Evolutionary conservation across 2,888 invertebrate species (phyloP), one percentile per base, ranked within the genome.

Genomic region (Heliconius ethilla): DNA sequence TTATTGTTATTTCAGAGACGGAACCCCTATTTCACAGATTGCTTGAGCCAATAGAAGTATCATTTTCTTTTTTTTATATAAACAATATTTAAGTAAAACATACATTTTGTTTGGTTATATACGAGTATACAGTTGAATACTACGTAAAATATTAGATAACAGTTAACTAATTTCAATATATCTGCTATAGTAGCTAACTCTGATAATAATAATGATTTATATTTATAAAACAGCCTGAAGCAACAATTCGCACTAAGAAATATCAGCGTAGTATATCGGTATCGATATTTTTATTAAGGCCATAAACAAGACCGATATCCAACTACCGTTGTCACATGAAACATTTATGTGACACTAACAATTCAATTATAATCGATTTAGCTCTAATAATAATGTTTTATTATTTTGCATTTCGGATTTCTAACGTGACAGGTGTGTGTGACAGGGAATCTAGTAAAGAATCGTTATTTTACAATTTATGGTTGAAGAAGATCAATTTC

Each of bases 281-380:
- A 82, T 81, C 85, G 83, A 84, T 82, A 89, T 89, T 90, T 91
- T 91, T 91, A 92, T 90, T 87, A 86, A 84, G 84, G 86, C 84
- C 85, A 87, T 91, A 91, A 91, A 91, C 87, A 87, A 85, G 85
- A 86, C 83, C 86, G 87, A 88, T 87, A 88, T 87, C 86, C 84
- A 86, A 89, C 89, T 91, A 91, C 90, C 89, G 86, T 86, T 87
- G 87, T 89, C 87, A 84, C 87, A 89, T 89, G 88, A 89, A 89
- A 90, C 87, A 88, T 91, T 90, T 90, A 90, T 88, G 87, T 84
- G 83, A 81, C 86, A 84, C 86, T 88, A 87, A 88, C 87, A 86
- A 88, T 89, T 87, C 87, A 84, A 86, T 85, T 86, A 88, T 88
- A 89, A 89, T 88, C 87, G 86, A 87, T 86, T 88, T 79, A 70